Evolutionary conservation across 2,797 vertebrate species (phyloP).

Genomic region (Sebastiscus tertius): DNA sequence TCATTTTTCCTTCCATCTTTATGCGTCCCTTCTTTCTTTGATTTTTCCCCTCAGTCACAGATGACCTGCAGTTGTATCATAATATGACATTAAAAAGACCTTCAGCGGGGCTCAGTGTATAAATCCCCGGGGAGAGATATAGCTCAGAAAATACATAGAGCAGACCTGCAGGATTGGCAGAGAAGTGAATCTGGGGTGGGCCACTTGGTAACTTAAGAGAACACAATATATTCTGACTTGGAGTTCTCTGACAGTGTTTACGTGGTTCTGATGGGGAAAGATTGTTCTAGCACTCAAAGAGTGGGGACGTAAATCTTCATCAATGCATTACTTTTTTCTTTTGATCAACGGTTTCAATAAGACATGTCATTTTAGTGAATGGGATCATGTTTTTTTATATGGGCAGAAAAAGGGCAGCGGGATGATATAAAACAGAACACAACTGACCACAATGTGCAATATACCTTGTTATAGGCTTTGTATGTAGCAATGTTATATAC

Average conservation of each 20-base stretch:
- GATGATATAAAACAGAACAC: conserved; percentile 44
- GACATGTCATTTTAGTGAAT: conserved; percentile 12
- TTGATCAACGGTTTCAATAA: conserved; percentile 62
- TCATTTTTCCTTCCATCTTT: not conserved
- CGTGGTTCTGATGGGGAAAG: conserved; percentile 62
- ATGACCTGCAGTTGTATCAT: conserved; percentile 38
- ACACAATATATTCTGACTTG: conserved; percentile 58
- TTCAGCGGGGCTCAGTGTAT: conserved; percentile 35
- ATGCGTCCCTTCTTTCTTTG: not conserved
- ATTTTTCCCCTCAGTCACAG: conserved; percentile 21
- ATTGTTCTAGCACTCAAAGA: conserved; percentile 49
- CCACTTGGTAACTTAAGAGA: conserved; percentile 60
- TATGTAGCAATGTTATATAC: not conserved
- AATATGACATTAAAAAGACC: conserved; percentile 71
- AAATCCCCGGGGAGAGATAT: conserved; percentile 52
- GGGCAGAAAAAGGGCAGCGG: not conserved
- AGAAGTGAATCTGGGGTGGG: conserved; percentile 60
- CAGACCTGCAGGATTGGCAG: conserved; percentile 73
- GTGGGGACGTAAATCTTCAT: conserved; percentile 72
- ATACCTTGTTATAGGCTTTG: not conserved
- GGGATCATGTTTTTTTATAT: conserved; percentile 1
- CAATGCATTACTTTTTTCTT: conserved; percentile 46
- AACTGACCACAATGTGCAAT: not conserved
- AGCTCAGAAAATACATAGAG: conserved; percentile 69
- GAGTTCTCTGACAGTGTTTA: conserved; percentile 72